Conservation (phyloP, 1,140 invertebrate genomes). For the Hyles euphorbiae region DNA sequence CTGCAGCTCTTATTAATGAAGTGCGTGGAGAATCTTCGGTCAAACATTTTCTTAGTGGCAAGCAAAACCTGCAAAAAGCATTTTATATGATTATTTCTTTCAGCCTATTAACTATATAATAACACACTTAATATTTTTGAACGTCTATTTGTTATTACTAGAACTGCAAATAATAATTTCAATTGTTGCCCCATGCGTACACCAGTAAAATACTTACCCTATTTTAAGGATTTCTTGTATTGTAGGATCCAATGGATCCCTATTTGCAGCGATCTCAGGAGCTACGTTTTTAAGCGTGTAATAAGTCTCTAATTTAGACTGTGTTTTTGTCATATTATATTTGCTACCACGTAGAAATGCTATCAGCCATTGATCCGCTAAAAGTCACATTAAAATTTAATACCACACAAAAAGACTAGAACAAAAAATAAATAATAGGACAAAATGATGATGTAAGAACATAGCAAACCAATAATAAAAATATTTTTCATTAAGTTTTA, state of each 20-base stretch:
- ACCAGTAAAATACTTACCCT: no score
- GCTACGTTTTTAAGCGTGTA: constrained; percentile 77
- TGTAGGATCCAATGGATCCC: constrained; percentile 56
- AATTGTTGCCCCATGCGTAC: no score
- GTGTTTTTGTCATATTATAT: constrained; percentile 80
- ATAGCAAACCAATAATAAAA: no score
- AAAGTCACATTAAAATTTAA: constrained; percentile 13
- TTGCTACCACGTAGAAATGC: constrained; percentile 80
- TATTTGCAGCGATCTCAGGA: constrained; percentile 74
- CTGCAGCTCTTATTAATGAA: constrained; percentile 41
- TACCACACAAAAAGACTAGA: no score
- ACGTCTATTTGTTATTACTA: no score
- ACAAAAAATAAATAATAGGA: no score
- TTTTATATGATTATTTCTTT: not conserved
- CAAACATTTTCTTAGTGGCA: constrained; percentile 41
- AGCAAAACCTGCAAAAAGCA: constrained; percentile 38
- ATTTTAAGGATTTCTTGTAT: constrained; percentile 59
- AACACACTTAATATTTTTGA: no score
- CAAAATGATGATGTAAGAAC: no score
- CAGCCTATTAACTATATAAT: no score
- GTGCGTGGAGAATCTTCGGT: constrained; percentile 33
- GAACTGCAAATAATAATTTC: no score
- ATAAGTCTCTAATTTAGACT: constrained; percentile 79
- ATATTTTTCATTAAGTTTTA: no score
- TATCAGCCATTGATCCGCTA: constrained; percentile 79